Evolutionary conservation across 1,140 invertebrate species (phyloP).

Genomic region (Camponotus pennsylvanicus): DNA sequence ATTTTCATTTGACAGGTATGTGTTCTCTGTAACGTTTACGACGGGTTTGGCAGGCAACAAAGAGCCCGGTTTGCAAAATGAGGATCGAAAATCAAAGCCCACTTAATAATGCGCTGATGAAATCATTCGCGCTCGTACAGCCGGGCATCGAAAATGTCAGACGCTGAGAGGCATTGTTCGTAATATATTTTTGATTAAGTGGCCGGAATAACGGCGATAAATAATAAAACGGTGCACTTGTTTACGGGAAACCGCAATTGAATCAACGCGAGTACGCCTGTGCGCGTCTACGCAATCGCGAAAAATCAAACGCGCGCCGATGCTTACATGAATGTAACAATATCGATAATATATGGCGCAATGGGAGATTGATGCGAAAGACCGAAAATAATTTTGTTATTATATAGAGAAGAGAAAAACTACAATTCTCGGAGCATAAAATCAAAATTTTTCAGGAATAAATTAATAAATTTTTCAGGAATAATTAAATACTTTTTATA

Average conservation of each 20-base stretch:
- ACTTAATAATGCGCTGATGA: constrained; percentile 78
- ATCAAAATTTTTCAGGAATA: neutral
- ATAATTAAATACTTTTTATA: constrained; percentile 16
- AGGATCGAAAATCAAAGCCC: constrained; percentile 78
- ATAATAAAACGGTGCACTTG: constrained; percentile 74
- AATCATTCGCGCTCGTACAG: constrained; percentile 73
- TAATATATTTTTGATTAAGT: constrained; percentile 77
- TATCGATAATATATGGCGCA: constrained; percentile 24
- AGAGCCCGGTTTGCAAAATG: constrained; percentile 75
- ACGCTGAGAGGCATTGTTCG: constrained; percentile 69
- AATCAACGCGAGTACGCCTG: constrained; percentile 59
- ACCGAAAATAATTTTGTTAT: constrained; percentile 28
- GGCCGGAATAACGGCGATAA: constrained; percentile 70
- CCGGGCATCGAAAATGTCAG: constrained; percentile 76
- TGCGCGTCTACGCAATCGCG: constrained; percentile 37
- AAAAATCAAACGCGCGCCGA: constrained; percentile 65
- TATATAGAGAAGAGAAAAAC: too few relatives aligned
- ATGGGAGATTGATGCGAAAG: constrained; percentile 22
- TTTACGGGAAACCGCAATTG: constrained; percentile 74
- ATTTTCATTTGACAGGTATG: constrained; percentile 76
- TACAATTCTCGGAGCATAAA: neutral
- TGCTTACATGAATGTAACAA: constrained; percentile 39
- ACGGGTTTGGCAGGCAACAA: constrained; percentile 65
- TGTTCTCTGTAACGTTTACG: constrained; percentile 62
- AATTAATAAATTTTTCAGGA: neutral